Conservation (phyloP, 2,113 vertebrate species). For the Istiophorus platypterus region DNA sequence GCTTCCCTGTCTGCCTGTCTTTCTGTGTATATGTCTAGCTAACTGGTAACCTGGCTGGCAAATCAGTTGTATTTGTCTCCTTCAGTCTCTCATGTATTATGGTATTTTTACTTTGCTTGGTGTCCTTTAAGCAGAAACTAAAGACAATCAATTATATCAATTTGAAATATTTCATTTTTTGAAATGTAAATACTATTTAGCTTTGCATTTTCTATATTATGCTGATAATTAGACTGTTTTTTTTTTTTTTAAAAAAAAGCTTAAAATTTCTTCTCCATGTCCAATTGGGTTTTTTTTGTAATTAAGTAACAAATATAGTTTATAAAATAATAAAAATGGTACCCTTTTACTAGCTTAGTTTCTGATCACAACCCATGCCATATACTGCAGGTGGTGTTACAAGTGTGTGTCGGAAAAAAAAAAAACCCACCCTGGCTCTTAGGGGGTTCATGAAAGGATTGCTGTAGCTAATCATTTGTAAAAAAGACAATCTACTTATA, state of each 20-base stretch:
- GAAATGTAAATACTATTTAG: neutral
- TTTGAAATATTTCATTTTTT: neutral
- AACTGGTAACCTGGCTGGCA: slow-evolving; percentile 30
- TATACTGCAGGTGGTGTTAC: neutral
- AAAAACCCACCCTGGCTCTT: neutral
- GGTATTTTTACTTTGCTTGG: neutral
- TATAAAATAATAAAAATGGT: neutral
- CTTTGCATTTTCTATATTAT: neutral
- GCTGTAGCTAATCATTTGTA: too few species aligned
- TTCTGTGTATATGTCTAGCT: slow-evolving; percentile 40
- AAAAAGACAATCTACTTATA: slow-evolving; percentile 3
- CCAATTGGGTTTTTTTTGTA: neutral
- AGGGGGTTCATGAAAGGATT: too few species aligned
- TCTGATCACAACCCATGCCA: neutral
- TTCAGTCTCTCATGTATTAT: slow-evolving; percentile 1
- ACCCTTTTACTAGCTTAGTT: neutral
- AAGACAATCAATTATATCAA: neutral
- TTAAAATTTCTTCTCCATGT: neutral
- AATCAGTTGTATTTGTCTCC: slow-evolving; percentile 29
- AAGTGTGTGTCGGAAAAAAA: neutral
- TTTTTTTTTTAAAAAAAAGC: too few species aligned
- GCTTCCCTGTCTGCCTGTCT: slow-evolving; percentile 44
- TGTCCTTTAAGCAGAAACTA: neutral
- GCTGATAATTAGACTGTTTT: neutral
- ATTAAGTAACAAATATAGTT: neutral